Base-by-base conservation (phyloP, 2,888 invertebrate genomes). In the Eudasyphora cyanicolor region DNA sequence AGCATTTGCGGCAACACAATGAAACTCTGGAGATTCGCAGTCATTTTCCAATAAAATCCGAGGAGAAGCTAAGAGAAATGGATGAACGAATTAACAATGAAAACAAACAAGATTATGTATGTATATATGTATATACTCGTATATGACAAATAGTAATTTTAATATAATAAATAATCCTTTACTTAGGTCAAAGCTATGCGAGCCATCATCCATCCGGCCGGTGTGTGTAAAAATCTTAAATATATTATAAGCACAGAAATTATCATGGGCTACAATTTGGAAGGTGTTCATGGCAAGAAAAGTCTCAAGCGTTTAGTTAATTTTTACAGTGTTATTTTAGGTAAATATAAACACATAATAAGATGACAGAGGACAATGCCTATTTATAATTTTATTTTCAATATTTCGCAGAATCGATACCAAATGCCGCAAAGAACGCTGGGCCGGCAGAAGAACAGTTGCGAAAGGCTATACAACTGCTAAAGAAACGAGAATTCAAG, bases 151-250 rank as follows among this genome's bases (percentile, higher is more conserved):
- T n/a, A n/a, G n/a, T n/a, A n/a, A n/a, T n/a, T n/a, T n/a, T n/a
- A n/a, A n/a, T n/a, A n/a, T n/a, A n/a, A n/a, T n/a, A n/a, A n/a
- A n/a, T n/a, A n/a, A n/a, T n/a, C n/a, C n/a, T n/a, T n/a, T n/a
- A n/a, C n/a, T 69, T 38, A 76, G 76, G 27, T 69, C 14, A 76
- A 76, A n/a, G 32, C 54, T n/a, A 29, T 76, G 14, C 38, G 32
- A n/a, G 27, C 77, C 1, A 19, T 77, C 19, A 42, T 77, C 8
- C 29, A 71, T 35, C 71, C 71, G 12, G 42, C 45, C 5, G 71
- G 78, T n/a, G 42, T 71, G 49, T 32, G 10, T 7, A 78, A 78
- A 78, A 78, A 78, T 19, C 45, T 78, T 10, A 78, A 78, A 78
- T 62, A 51, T 62, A n/a, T 78, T 6, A 24, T 78, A 38, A 49